phyloP scores from a whole-genome alignment of 2,113 vertebrate species.

The Alces alces region DNA sequence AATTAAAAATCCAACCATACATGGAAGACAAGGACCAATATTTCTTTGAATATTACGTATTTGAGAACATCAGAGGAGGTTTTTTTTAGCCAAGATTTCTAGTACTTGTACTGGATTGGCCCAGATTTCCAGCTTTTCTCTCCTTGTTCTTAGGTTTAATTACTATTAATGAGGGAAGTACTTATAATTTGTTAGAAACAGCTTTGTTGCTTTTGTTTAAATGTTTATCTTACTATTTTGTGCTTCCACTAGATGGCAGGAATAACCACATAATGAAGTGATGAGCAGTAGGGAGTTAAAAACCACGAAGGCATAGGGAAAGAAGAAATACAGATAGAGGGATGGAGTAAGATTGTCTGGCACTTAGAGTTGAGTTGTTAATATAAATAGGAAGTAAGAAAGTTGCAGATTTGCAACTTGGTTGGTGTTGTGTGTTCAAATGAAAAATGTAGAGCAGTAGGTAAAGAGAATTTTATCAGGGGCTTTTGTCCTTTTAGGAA shows the following conservation, averaged over 20 bases:
- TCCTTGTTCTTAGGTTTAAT: background rate
- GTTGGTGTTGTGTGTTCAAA: background rate
- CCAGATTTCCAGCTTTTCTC: background rate
- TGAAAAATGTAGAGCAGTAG: background rate
- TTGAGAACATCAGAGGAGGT: background rate
- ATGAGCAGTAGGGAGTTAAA: background rate
- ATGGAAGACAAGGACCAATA: background rate
- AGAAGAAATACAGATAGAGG: background rate
- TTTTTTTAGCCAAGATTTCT: background rate
- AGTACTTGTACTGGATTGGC: background rate
- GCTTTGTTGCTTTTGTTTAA: background rate
- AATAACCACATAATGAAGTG: background rate
- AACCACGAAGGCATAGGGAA: background rate
- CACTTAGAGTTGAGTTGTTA: background rate
- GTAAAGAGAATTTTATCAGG: background rate
- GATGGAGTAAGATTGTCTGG: background rate
- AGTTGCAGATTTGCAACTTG: background rate
- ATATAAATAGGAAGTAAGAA: background rate
- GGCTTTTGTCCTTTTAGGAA: background rate
- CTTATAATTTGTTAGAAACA: background rate
- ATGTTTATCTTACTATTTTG: background rate
- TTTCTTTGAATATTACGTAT: background rate
- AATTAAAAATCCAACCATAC: background rate
- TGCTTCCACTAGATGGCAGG: slow-evolving; percentile 57
- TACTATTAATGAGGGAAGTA: background rate